Base-by-base conservation (phyloP, 2,113 vertebrate genomes). In the Aspidoscelis tigris region DNA sequence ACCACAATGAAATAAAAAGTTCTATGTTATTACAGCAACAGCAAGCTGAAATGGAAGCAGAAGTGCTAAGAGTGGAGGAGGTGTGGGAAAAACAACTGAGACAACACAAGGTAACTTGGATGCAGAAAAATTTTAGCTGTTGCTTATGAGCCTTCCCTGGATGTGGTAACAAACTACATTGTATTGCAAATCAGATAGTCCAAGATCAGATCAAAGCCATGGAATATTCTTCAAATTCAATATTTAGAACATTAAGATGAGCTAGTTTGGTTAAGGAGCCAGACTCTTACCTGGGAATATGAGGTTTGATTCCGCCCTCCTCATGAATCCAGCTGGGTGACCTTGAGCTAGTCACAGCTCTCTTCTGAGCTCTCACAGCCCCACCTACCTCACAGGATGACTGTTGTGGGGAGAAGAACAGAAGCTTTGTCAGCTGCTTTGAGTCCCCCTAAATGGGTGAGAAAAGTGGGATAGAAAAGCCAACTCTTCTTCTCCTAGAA, bases 41-140 rank as follows among this genome's bases (percentile, higher is more conserved):
- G 7, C 93, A 96, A 61, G 83, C 83, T 80, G 91, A 92, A 44
- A 87, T 96, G 47, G 95, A 97, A 89, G 80, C 94, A 80, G 92
- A 92, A 74, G 84, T 94, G 78, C 86, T 82, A 64, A 92, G 93
- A 81, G 95, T 95, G 87, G 93, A 96, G 77, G 90, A 96, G 74
- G 91, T 85, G 77, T 95, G 97, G 89, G 92, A 95, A 82, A 81
- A 95, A 76, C 97, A 97, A 91, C 81, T 95, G 41, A 90, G 86
- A 78, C 90, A 96, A 43, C 97, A 96, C 68, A 89, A 97, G 97
- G 98, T 99, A 90, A 26, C 26, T 71, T 33, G 18, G 58, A 18
- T 61, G 58, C 58, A 12, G 18, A 12, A 61, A 12, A 61, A 33
- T 33, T 33, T 33, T 33, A 16, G 58, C 12, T 18, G 58, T 78